Evolutionary conservation across 2,797 vertebrate genomes (phyloP), one percentile per base, ranked within the genome.

Genomic region (Remorina albescens): DNA sequence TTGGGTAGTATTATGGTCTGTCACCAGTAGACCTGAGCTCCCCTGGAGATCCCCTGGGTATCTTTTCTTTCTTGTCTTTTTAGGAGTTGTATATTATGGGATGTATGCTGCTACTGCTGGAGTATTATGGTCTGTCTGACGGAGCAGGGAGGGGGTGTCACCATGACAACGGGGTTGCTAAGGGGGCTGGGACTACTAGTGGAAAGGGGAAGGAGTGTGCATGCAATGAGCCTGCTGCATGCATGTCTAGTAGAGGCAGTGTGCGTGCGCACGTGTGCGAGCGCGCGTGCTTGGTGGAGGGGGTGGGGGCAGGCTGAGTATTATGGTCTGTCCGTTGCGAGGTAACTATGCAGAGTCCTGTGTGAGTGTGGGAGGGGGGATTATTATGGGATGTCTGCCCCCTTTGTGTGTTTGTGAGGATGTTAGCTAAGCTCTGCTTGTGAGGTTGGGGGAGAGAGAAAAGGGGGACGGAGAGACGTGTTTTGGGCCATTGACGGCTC

Each of bases 241-340:
- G 91, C 86, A 79, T 78, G 91, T 83, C 82, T 81, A 76, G 81
- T 46, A 54, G 83, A 74, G 78, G 78, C 59, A 67, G 89, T 64
- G 86, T 81, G 67, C 74, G 75, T 71, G 88, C 54, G 79, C 44
- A 59, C 73, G 74, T 62, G 77, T 54, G 71, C 23, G 58, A 28
- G 63, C 30, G 82, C 74, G 87, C 83, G 82, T 80, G 85, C 69
- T 64, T 51, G 82, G 39, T 28, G 81, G 82, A 81, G 86, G 86
- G 90, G 91, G 88, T 69, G 91, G 87, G 90, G 91, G 93, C 83
- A 90, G 88, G 80, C 89, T 86, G 93, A 94, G 85, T 95, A 95
- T 95, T 95, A 96, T 96, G 95, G 95, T 95, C 95, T 96, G 96
- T 95, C 94, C 93, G 96, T 96, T 95, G 95, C 95, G 93, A 95